Percentiles rank a stretch among this genome's conserved stretches.
phyloP scores from a whole-genome alignment of 2,888 invertebrate genomes.

The Cephus sareptanus region DNA sequence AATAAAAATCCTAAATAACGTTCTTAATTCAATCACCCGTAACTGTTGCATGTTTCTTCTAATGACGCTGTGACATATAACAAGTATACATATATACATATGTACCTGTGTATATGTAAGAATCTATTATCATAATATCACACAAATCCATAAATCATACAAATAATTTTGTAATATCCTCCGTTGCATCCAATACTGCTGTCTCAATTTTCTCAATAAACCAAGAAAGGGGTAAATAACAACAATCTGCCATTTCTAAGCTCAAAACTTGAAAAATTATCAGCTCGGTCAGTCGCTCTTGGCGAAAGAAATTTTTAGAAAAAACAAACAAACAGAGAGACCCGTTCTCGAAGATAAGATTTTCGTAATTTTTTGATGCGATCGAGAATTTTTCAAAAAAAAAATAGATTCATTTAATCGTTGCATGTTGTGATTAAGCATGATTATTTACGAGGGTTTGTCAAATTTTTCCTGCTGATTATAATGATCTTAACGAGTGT shows the following conservation, averaged over 20 bases:
- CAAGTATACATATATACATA: not conserved
- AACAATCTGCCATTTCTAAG: not conserved
- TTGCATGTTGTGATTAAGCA: slow-evolving; percentile 54
- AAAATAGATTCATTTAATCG: not conserved
- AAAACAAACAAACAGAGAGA: not conserved
- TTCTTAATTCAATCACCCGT: not conserved
- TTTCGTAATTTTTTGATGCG: not conserved
- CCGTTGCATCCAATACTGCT: not conserved
- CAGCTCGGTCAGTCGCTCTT: not conserved
- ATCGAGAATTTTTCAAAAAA: not conserved
- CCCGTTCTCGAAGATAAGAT: not conserved
- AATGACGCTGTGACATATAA: not conserved
- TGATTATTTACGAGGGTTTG: slow-evolving; percentile 25
- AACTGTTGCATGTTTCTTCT: not conserved
- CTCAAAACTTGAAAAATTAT: not conserved
- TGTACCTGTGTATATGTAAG: not conserved
- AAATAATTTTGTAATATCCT: not conserved
- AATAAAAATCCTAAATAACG: not conserved
- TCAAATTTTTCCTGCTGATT: not conserved
- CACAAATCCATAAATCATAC: not conserved
- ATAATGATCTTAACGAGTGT: slow-evolving; percentile 16
- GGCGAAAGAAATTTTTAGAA: not conserved
- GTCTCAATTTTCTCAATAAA: not conserved
- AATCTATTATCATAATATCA: not conserved
- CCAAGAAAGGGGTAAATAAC: not conserved